Base-by-base conservation (phyloP, 2,888 invertebrate genomes). In the Noctua pronuba region DNA sequence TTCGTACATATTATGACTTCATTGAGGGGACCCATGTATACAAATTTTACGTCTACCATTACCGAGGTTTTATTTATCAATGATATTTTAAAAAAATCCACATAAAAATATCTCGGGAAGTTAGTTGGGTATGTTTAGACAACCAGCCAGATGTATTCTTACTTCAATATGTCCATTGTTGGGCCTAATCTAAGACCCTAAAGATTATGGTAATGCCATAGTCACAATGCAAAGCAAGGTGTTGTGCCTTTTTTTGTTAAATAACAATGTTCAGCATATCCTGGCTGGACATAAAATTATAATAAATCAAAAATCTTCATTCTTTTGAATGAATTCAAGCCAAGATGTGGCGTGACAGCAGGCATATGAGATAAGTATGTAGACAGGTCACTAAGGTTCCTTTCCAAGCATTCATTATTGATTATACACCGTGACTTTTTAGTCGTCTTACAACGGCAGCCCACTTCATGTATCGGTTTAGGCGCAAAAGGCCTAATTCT, bases 211-310 rank as follows among this genome's bases (percentile, higher is more conserved):
- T 62, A 80, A 80, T 77, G 46, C 67, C 71, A 77, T 77, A 68
- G 38, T 77, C 81, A 81, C 77, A 55, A 76, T 80, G 55, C 80
- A 67, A 52, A 55, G 77, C 77, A 67, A 76, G 31, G 10, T 31
- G 28, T 18, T 7, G 21, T 18, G 49, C 44, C 44, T 58, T 66
- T 41, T n/a, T 7, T 16, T 16, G n/a, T 24, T 65, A 46, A 38
- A 31, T 35, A 8, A 55, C 44, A 55, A 52, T 2, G 2, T 31
- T 64, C n/a, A 10, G 10, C 28, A 18, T 24, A 44, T 38, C 18
- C 64, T 38, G 44, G 16, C 49, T 5, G 4, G 1, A 18, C 10
- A 28, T 52, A 28, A 64, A 35, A 62, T 18, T 62, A 31, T 0
- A 35, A 35, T 21, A 2, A 4, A 16, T 60, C 10, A 2, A 31